phyloP scores from a whole-genome alignment of 1,140 invertebrate genomes.

The Trissolcus basalis region DNA sequence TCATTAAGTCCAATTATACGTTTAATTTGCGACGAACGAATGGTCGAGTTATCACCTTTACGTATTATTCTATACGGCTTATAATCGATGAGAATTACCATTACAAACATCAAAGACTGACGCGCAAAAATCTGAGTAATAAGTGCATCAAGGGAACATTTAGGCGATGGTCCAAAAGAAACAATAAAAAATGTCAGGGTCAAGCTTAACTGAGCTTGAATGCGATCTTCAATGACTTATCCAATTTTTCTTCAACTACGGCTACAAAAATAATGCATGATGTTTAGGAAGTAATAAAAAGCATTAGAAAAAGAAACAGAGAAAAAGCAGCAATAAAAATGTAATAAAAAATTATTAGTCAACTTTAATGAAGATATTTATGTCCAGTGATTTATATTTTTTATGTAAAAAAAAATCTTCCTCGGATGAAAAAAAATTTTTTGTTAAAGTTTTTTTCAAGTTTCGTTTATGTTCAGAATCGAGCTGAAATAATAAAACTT shows the following conservation, averaged over 20 bases:
- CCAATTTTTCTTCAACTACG: conserved; percentile 15
- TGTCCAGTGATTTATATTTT: no score
- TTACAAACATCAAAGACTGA: conserved; percentile 26
- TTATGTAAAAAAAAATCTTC: no score
- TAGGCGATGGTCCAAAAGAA: conserved; percentile 48
- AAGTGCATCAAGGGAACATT: conserved; percentile 26
- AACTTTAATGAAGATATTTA: no score
- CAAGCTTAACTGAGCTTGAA: conserved; percentile 35
- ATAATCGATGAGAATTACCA: conserved; percentile 8
- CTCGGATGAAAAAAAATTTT: no score
- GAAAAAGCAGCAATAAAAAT: no score
- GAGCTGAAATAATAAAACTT: background rate
- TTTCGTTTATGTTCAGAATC: background rate
- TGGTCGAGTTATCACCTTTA: no score
- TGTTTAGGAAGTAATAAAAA: background rate
- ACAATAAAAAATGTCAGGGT: conserved; percentile 50
- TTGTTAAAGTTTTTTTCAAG: no score
- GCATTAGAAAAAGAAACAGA: no score
- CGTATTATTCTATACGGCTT: background rate
- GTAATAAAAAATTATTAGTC: no score
- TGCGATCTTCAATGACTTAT: conserved; percentile 33
- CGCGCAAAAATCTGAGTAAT: conserved; percentile 30
- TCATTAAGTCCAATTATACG: no score
- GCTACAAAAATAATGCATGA: background rate
- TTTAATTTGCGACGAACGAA: no score